Conservation (phyloP, 2,888 invertebrate genomes). For the Marasmarcha lunaedactyla region DNA sequence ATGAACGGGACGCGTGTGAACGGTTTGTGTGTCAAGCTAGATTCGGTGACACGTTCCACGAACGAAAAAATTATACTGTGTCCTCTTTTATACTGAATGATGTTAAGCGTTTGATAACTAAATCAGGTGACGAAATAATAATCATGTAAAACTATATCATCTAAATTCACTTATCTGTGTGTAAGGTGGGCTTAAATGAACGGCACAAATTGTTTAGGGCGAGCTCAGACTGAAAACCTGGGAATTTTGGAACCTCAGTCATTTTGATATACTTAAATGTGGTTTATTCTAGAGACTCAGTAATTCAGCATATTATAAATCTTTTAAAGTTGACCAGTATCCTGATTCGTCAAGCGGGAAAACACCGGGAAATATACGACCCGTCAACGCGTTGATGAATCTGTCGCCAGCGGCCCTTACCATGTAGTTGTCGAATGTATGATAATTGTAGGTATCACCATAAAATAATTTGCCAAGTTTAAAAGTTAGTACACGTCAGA, state of each 20-base stretch:
- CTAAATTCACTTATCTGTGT: too few relatives aligned
- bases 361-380: slow-evolving; percentile 62
- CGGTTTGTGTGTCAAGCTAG: slow-evolving; percentile 15
- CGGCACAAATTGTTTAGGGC: too few relatives aligned
- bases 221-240: too few relatives aligned
- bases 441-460: slow-evolving; percentile 15
- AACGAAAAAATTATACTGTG: slow-evolving; percentile 11
- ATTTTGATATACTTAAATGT: too few relatives aligned
- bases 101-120: too few relatives aligned
- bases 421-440: too few relatives aligned
- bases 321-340: slow-evolving; percentile 55
- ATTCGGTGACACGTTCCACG: background rate
- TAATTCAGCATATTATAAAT: slow-evolving; percentile 36
- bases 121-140: too few relatives aligned
- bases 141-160: too few relatives aligned
- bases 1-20: slow-evolving; percentile 19
- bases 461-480: background rate
- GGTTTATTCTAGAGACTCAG: slow-evolving; percentile 26
- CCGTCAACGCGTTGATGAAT: slow-evolving; percentile 65
- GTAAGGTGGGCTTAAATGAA: too few relatives aligned
- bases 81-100: slow-evolving; percentile 7
- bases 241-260: too few relatives aligned
- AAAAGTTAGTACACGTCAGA: too few relatives aligned
- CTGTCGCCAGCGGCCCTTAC: slow-evolving; percentile 59
- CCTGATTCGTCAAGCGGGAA: slow-evolving; percentile 62